A percentile compares a stretch with the other conserved stretches of the same genome.
phyloP scores from a whole-genome alignment of 2,888 invertebrate genomes.

The Charanyca ferruginea region DNA sequence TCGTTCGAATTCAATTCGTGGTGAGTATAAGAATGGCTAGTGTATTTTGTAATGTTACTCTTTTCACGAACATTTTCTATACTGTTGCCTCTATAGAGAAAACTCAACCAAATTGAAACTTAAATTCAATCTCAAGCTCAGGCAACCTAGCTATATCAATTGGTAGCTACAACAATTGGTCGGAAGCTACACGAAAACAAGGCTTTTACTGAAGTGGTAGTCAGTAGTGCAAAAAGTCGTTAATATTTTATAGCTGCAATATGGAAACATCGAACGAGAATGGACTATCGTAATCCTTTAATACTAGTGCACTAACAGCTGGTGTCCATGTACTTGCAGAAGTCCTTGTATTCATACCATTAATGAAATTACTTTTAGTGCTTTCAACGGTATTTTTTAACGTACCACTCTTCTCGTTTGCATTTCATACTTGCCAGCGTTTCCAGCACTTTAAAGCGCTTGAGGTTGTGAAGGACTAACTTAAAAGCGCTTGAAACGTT shows the following conservation, averaged over 20 bases:
- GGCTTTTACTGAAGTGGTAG: conserved; percentile 45
- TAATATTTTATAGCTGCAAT: conserved; percentile 59
- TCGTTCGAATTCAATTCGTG: conserved; percentile 41
- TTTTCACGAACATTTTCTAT: conserved; percentile 22
- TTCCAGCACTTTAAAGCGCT: conserved; percentile 48
- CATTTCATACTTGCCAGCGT: conserved; percentile 43
- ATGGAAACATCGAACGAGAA: conserved; percentile 42
- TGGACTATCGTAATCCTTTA: conserved; percentile 45
- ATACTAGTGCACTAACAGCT: conserved; percentile 49
- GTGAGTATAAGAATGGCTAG: conserved; percentile 32
- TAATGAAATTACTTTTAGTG: conserved; percentile 40
- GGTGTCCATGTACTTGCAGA: conserved; percentile 28
- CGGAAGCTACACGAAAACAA: conserved; percentile 37
- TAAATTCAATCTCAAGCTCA: conserved; percentile 43
- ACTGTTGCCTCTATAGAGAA: conserved; percentile 17
- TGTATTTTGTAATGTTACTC: conserved; percentile 38
- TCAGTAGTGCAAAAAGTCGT: conserved; percentile 51
- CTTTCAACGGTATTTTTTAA: conserved; percentile 41
- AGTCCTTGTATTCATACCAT: conserved; percentile 10
- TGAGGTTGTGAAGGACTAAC: conserved; percentile 47
- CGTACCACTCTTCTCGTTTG: conserved; percentile 22
- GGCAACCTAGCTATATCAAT: conserved; percentile 20
- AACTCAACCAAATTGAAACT: conserved; percentile 50
- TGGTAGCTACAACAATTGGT: conserved; percentile 37
- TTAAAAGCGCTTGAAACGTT: conserved; percentile 44